Base-by-base conservation (phyloP, 2,888 invertebrate genomes). In the Phaonia tiefii region DNA sequence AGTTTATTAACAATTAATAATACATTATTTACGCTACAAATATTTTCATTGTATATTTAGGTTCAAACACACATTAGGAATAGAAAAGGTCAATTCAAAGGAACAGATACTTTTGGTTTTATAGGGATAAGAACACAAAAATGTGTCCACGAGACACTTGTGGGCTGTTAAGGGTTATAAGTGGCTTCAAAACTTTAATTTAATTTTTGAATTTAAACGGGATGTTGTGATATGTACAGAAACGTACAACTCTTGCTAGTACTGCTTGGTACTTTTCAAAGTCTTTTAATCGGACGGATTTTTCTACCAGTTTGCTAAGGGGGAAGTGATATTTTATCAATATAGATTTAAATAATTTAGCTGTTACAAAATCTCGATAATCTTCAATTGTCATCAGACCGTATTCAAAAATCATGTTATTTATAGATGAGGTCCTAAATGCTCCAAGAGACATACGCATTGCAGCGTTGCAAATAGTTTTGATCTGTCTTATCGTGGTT, bases 401-500 rank as follows among this genome's bases (percentile, higher is more conserved):
- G 0, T 71, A 25, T 54, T 80, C 79, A 17, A 25, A 75, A 2
- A 79, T 58, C 46, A 80, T 54, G 17, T 80, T 83, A 20, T 77
- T 65, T 5, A 77, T 76, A 5, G 77, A 79, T 2, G 79, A 77
- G 0, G 81, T 22, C 2, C 74, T 51, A 44, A 58, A 83, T 3
- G 76, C 71, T 7, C 67, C 63, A 2, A 83, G 15, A 8, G 73
- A 13, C 0, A 31, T 13, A 49, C 79, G 58, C 0, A 73, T 13
- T 10, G 83, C 74, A 1, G 72, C 8, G 39, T 81, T 63, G 8
- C 66, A 10, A 1, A 72, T 26, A 2, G 58, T 37, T 39, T 76
- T 66, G 17, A 81, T 54, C 69, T 81, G 79, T 1, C 31, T 17
- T 22, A 75, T 10, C 10, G 13, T 22, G 0, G 63, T 17, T 37